A percentile compares a stretch with the other conserved stretches of the same genome.
phyloP scores from a whole-genome alignment of 1,140 invertebrate genomes.

The Plutomurus gul region DNA sequence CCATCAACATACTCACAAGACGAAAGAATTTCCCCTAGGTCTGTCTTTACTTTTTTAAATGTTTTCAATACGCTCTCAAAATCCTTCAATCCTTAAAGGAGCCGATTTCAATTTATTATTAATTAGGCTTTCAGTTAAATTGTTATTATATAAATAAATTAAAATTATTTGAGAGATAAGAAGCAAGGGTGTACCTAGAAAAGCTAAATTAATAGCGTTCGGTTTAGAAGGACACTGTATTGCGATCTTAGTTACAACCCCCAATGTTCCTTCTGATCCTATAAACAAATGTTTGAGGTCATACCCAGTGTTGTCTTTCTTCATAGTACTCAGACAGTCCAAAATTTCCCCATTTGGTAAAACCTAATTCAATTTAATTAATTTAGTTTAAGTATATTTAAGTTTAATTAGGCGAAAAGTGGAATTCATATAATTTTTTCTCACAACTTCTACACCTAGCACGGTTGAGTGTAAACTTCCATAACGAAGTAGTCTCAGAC shows the following conservation, averaged over 20 bases:
- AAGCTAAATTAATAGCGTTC: constrained; percentile 78
- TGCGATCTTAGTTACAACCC: constrained; percentile 89
- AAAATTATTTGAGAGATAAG: too few relatives aligned
- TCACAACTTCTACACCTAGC: constrained; percentile 89
- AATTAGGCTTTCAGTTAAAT: too few relatives aligned
- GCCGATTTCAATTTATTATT: too few relatives aligned
- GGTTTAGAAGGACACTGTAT: constrained; percentile 86
- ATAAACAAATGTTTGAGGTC: constrained; percentile 96
- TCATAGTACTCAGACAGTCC: constrained; percentile 80
- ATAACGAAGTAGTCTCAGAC: constrained; percentile 88
- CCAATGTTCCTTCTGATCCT: constrained; percentile 92
- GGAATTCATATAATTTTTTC: too few relatives aligned
- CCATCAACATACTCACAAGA: constrained; percentile 79
- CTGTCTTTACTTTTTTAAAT: constrained; percentile 71
- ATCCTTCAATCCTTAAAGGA: constrained; percentile 66
- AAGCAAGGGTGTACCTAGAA: constrained; percentile 72
- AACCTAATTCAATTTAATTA: constrained; percentile 66
- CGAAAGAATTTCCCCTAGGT: constrained; percentile 86
- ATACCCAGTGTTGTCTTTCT: constrained; percentile 98
- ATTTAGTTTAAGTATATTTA: background rate
- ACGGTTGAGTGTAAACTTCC: constrained; percentile 92
- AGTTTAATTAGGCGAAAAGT: background rate
- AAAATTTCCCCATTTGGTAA: constrained; percentile 85
- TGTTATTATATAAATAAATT: too few relatives aligned
- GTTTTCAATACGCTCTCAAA: constrained; percentile 79